Conservation (phyloP, 2,113 vertebrate genomes). For the Tupaia tana region DNA sequence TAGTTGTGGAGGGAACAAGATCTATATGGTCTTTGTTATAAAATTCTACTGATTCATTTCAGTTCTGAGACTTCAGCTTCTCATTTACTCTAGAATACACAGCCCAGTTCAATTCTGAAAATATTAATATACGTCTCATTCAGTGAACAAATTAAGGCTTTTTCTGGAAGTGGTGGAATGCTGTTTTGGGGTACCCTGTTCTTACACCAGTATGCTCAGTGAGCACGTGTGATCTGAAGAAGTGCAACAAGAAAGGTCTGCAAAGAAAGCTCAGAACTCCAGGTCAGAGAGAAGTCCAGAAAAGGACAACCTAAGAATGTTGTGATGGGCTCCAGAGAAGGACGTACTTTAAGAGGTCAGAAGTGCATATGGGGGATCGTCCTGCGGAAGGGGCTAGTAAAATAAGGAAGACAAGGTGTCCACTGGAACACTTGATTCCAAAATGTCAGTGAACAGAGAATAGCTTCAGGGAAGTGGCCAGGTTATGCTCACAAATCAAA, state of each 20-base stretch:
- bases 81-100: neutral
- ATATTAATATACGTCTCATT: neutral
- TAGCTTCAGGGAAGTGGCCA: accelerated
- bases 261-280: no score
- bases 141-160: neutral
- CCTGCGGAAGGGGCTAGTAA: neutral
- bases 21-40: neutral
- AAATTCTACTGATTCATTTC: neutral
- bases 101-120: neutral
- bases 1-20: neutral
- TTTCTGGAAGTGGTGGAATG: neutral
- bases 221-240: no score
- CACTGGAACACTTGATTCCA: neutral
- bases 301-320: neutral
- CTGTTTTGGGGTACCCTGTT: neutral
- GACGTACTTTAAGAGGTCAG: neutral
- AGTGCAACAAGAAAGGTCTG: neutral
- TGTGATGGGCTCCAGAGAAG: no score
- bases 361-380: no score
- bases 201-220: neutral
- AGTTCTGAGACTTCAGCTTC: neutral
- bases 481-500: neutral
- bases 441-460: neutral
- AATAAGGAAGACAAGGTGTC: neutral
- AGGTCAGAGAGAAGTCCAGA: neutral